Evolutionary conservation across 2,888 invertebrate genomes (phyloP), one percentile per base, ranked within the genome.

Genomic region (Nemoura dubitans): DNA sequence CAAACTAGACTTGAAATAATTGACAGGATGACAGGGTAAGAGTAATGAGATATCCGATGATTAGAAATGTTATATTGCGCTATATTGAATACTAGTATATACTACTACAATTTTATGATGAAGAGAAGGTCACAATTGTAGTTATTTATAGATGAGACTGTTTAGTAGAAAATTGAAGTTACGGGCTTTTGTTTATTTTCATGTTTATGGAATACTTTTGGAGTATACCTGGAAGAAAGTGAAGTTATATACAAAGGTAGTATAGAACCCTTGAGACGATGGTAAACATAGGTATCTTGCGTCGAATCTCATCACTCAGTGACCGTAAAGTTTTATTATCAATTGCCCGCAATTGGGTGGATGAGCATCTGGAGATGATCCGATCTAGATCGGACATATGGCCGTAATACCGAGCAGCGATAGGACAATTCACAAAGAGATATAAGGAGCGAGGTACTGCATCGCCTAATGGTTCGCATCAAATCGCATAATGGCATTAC

Each of bases 291-390:
- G 5, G 36, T 14, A 59, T 21, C 21, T 59, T 36, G 36, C 59
- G 59, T 59, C 59, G 16, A 59, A 3, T 7, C 59, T 59, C 14
- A 21, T 59, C 59, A 59, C 59, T 59, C 10, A 21, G 59, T 59
- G 59, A 59, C 59, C 59, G 59, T 59, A 59, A 59, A 59, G 59
- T 59, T 59, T 59, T 59, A 59, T 59, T 21, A 59, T 59, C 59
- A 16, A 59, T 59, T 16, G 59, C 59, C 59, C 59, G 59, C 59
- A 59, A 59, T 59, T 59, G 59, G 59, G 21, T 21, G n/a, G 14
- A 59, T 59, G 3, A 59, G 16, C 59, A 59, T 3, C 59, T 2
- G 36, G 36, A 59, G 59, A 10, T 59, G 59, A 59, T 59, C 59
- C 1, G 16, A 59, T 59, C 16, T 21, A 59, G 59, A 21, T 59